A percentile compares a stretch with the other conserved stretches of the same genome.
These are phyloP conservation scores for Corythucha ciliata DNA, from an alignment of 2,888 invertebrate genomes.

Conservation along the genomic window DNA sequence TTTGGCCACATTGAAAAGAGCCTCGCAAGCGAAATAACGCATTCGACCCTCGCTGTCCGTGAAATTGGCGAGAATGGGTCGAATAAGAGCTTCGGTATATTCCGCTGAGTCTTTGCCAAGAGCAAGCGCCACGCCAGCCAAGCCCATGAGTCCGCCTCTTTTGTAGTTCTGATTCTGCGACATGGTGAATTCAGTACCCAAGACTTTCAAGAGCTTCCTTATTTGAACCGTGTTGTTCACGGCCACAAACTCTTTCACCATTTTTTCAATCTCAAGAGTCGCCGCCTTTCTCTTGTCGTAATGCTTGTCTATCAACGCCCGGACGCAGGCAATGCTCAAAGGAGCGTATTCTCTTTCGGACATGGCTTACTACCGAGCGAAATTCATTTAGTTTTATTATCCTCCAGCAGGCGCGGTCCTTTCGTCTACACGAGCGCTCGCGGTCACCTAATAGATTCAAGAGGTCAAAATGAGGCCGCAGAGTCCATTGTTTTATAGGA, in stretches of 20 bases:
- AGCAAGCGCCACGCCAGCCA: slow-evolving; percentile 95
- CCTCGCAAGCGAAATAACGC: slow-evolving; percentile 84
- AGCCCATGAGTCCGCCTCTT: slow-evolving; percentile 94
- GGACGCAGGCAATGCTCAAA: slow-evolving; percentile 86
- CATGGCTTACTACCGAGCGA: too few species aligned
- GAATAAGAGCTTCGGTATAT: slow-evolving; percentile 72
- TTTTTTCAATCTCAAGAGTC: slow-evolving; percentile 95
- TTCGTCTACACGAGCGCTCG: too few species aligned
- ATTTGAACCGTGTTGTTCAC: slow-evolving; percentile 81
- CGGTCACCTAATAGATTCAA: too few species aligned
- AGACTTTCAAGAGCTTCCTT: slow-evolving; percentile 70
- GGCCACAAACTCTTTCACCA: slow-evolving; percentile 85
- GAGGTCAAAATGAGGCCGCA: too few species aligned
- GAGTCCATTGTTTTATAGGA: too few species aligned
- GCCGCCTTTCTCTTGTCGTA: slow-evolving; percentile 97
- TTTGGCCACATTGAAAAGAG: slow-evolving; percentile 93
- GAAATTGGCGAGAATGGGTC: slow-evolving; percentile 87
- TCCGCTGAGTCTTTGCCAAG: slow-evolving; percentile 78
- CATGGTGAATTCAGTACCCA: slow-evolving; percentile 84
- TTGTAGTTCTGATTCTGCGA: slow-evolving; percentile 88
- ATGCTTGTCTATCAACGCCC: slow-evolving; percentile 90
- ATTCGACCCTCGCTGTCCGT: slow-evolving; percentile 86
- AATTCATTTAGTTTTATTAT: too few species aligned
- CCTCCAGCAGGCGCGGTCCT: too few species aligned
- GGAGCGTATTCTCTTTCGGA: slow-evolving; percentile 89